Evolutionary conservation across 1,140 invertebrate species (phyloP).

Genomic region (Myzus persicae): DNA sequence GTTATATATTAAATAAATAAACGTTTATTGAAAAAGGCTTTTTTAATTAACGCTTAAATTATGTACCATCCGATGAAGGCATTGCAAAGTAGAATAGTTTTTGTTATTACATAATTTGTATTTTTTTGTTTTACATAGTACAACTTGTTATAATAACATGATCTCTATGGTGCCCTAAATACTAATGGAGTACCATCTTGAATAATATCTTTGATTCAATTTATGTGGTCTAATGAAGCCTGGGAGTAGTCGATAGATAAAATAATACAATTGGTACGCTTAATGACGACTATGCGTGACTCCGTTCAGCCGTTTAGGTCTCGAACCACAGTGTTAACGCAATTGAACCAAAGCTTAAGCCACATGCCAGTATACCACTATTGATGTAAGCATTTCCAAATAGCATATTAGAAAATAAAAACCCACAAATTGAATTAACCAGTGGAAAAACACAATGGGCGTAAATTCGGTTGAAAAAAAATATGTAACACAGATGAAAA

Average conservation of each 20-base stretch:
- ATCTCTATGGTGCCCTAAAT: neutral
- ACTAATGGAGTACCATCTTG: too few species aligned
- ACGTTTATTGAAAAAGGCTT: neutral
- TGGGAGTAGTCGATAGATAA: too few species aligned
- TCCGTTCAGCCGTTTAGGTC: too few species aligned
- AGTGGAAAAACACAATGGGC: neutral
- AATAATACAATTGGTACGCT: too few species aligned
- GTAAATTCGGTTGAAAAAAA: neutral
- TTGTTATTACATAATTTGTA: too few species aligned
- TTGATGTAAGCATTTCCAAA: neutral
- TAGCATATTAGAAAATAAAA: neutral
- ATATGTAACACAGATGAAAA: neutral
- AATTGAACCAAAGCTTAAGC: neutral
- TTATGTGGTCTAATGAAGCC: too few species aligned
- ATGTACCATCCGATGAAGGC: neutral
- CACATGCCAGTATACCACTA: neutral
- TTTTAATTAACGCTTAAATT: neutral
- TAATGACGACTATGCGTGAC: too few species aligned
- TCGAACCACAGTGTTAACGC: neutral
- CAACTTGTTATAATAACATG: neutral
- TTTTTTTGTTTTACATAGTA: too few species aligned
- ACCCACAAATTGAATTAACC: neutral
- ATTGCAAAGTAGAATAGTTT: too few species aligned
- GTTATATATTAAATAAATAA: neutral
- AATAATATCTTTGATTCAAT: too few species aligned